These are phyloP conservation scores for Drosophila buzzatii DNA, from an alignment of 2,888 invertebrate species.

Conservation along the genomic window DNA sequence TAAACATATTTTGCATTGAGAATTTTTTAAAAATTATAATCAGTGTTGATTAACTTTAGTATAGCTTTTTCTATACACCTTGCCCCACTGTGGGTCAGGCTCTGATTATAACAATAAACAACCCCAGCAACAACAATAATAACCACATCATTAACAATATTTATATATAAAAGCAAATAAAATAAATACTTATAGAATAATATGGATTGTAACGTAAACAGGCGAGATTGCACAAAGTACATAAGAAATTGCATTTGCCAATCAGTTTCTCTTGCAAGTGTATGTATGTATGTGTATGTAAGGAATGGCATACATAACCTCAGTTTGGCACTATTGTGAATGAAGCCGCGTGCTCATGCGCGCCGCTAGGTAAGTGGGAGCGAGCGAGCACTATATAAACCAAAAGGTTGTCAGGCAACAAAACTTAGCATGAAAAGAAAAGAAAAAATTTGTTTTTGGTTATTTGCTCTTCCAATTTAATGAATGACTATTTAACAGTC, in stretches of 20 bases:
- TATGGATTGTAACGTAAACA: slow-evolving; percentile 71
- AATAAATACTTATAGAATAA: slow-evolving; percentile 44
- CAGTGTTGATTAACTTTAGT: slow-evolving; percentile 12
- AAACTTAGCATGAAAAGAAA: slow-evolving; percentile 40
- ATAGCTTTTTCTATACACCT: slow-evolving; percentile 11
- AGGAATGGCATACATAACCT: slow-evolving; percentile 33
- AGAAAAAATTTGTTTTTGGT: slow-evolving; percentile 16
- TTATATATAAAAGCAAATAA: slow-evolving; percentile 13
- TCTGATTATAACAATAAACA: slow-evolving; percentile 64
- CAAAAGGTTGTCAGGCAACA: slow-evolving; percentile 31
- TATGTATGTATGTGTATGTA: neutral
- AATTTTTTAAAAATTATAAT: slow-evolving; percentile 1
- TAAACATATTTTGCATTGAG: slow-evolving; percentile 6
- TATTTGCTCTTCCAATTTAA: slow-evolving; percentile 61
- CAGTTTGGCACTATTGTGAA: slow-evolving; percentile 26
- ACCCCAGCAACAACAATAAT: slow-evolving; percentile 32
- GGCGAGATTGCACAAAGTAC: slow-evolving; percentile 56
- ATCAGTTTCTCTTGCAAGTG: slow-evolving; percentile 24
- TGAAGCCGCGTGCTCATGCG: slow-evolving; percentile 52
- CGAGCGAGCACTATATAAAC: slow-evolving; percentile 11
- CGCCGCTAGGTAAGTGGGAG: neutral
- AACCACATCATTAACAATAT: slow-evolving; percentile 28
- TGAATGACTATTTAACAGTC: slow-evolving; percentile 68
- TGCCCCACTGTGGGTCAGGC: slow-evolving; percentile 50
- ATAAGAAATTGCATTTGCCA: slow-evolving; percentile 37